Conservation (phyloP, 2,113 vertebrate genomes). For the Uropsilus gracilis region DNA sequence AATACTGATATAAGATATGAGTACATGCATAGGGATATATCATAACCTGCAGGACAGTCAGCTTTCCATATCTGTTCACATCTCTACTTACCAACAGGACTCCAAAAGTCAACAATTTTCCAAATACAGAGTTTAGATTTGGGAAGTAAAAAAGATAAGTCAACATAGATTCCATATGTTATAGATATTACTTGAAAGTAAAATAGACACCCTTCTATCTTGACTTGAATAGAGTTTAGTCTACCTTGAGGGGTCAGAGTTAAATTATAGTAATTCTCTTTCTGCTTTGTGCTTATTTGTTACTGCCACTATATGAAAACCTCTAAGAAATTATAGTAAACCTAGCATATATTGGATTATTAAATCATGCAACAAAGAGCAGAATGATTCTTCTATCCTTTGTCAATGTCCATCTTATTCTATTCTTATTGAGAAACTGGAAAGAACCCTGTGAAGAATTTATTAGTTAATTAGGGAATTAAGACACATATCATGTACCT, state of each 20-base stretch:
- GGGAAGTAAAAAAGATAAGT: neutral
- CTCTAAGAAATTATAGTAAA: neutral
- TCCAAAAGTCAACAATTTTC: neutral
- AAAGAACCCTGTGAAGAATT: slow-evolving; percentile 33
- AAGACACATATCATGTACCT: slow-evolving; percentile 57
- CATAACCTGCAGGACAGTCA: neutral
- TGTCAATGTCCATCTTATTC: slow-evolving; percentile 17
- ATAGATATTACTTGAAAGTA: neutral
- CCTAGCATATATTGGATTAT: neutral
- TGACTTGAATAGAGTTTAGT: neutral
- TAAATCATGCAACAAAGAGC: slow-evolving; percentile 16
- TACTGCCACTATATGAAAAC: neutral
- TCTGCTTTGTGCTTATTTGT: neutral
- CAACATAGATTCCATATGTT: neutral
- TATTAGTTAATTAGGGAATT: slow-evolving; percentile 56
- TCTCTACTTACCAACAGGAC: neutral
- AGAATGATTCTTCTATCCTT: neutral
- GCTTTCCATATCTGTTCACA: no score
- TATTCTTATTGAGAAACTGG: slow-evolving; percentile 42
- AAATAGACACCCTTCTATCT: neutral
- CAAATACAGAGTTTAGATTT: neutral
- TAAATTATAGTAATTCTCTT: slow-evolving; percentile 36
- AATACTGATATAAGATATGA: neutral
- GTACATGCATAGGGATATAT: neutral
- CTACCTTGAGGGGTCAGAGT: neutral